Conservation (phyloP, 92 coral and sea anemone genomes). For the Parazoanthus swiftii region DNA sequence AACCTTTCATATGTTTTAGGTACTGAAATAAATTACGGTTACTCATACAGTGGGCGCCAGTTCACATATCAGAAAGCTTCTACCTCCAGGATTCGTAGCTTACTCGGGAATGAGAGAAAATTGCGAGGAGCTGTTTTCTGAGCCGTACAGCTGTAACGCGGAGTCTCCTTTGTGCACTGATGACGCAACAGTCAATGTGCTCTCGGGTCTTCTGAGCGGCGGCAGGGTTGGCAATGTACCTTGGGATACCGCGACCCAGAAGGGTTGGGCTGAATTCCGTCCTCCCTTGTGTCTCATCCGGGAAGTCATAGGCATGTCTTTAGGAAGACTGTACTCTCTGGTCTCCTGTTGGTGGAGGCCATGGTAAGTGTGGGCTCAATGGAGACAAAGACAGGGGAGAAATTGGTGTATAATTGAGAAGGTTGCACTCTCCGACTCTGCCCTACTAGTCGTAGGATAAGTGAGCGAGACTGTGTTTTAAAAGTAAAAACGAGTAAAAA, state of each 20-base stretch:
- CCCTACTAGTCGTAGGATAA: too few relatives aligned
- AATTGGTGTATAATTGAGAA: not conserved
- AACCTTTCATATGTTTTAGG: too few relatives aligned
- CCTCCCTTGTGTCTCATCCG: slow-evolving; percentile 77
- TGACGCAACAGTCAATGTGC: slow-evolving; percentile 48
- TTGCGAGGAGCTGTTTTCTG: slow-evolving; percentile 70
- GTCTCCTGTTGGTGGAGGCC: slow-evolving; percentile 20
- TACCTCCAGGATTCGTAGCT: too few relatives aligned
- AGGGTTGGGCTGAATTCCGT: slow-evolving; percentile 59
- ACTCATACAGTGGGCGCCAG: too few relatives aligned
- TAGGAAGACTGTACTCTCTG: slow-evolving; percentile 72
- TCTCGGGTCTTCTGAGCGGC: slow-evolving; percentile 69
- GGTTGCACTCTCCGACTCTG: too few relatives aligned
- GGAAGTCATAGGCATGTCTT: slow-evolving; percentile 76
- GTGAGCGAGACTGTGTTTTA: too few relatives aligned
- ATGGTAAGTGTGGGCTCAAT: not conserved
- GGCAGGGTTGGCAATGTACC: slow-evolving; percentile 74
- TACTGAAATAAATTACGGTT: too few relatives aligned
- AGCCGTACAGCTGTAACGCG: slow-evolving; percentile 43
- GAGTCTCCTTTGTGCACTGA: slow-evolving; percentile 41
- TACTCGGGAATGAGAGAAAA: slow-evolving; percentile 58
- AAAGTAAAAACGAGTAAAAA: too few relatives aligned
- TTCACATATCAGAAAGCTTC: too few relatives aligned
- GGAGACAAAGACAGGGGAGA: not conserved
- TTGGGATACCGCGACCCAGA: slow-evolving; percentile 63